These are phyloP conservation scores for Drosophila ohnishii DNA, from an alignment of 1,140 invertebrate genomes.

Conservation along the genomic window DNA sequence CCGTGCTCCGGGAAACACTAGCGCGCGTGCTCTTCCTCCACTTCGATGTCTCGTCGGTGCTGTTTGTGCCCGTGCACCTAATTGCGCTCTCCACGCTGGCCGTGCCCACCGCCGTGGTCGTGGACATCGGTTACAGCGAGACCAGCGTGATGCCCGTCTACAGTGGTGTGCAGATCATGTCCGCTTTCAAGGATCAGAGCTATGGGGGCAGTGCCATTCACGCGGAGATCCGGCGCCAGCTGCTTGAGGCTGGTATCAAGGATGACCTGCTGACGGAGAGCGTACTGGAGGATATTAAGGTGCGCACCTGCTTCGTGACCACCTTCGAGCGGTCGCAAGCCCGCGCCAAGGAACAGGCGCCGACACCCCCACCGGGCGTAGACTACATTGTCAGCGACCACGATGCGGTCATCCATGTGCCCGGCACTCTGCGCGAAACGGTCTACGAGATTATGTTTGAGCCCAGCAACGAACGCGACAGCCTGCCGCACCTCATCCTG, in stretches of 20 bases:
- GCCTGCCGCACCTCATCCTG: conserved; percentile 92
- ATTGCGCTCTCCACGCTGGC: conserved; percentile 91
- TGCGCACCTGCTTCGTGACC: conserved; percentile 93
- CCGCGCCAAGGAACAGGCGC: conserved; percentile 83
- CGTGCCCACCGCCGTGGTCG: conserved; percentile 89
- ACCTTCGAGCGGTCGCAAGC: conserved; percentile 87
- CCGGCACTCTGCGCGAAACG: conserved; percentile 89
- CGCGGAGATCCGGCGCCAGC: conserved; percentile 83
- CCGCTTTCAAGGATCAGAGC: conserved; percentile 90
- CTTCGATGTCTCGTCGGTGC: conserved; percentile 91
- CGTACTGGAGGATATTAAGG: conserved; percentile 89
- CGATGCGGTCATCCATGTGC: conserved; percentile 85
- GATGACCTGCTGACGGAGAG: conserved; percentile 84
- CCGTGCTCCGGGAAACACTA: conserved; percentile 91
- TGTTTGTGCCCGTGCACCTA: conserved; percentile 91
- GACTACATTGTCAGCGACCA: conserved; percentile 88
- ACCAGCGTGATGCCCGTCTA: conserved; percentile 92
- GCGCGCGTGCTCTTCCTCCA: conserved; percentile 96
- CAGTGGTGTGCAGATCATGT: conserved; percentile 92
- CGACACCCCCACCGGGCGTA: conserved; percentile 85
- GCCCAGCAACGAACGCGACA: conserved; percentile 92
- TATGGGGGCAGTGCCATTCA: conserved; percentile 88
- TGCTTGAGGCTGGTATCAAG: conserved; percentile 83
- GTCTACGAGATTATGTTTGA: conserved; percentile 93
- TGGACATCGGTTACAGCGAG: conserved; percentile 95